Evolutionary conservation across 2,888 invertebrate genomes (phyloP), one percentile per base, ranked within the genome.

Genomic region (Netelia melanura): DNA sequence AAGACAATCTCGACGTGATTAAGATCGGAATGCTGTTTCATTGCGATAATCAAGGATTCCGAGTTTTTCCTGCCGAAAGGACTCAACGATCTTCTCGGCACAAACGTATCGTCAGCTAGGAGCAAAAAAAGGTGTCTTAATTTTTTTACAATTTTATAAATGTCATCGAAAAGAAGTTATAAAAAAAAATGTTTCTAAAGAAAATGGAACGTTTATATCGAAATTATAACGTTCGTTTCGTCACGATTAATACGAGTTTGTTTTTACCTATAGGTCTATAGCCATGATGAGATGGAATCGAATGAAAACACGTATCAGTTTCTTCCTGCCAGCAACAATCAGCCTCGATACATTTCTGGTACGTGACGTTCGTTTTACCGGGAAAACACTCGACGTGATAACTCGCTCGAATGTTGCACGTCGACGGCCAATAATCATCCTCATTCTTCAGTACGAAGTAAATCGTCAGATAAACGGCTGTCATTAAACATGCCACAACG

Each of bases 241-340:
- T 48, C 14, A 11, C 86, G 56, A 62, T 71, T 78, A 61, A 62
- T 72, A 65, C 52, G 58, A n/a, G 14, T 25, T 70, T 58, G 80
- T 30, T 44, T n/a, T 64, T 64, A 5, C 91, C 90, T 25, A 92
- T 91, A 30, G 93, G 89, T 14, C 94, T 88, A 87, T 95, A 95
- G 1, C 95, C 94, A 89, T 95, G 95, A 72, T 94, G 92, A 0
- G 95, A 95, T 0, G 95, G 95, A 17, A 94, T 92, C 76, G 95
- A 93, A 86, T 95, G 95, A 86, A 94, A 95, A 88, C 95, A 96
- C 23, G 94, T 80, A n/a, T 91, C 68, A 10, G 90, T 90, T 21
- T 90, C 90, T 1, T 91, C 89, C 81, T 95, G 95, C 89, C 95
- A 95, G 86, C 95, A 96, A 87, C 95, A 95, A 83, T 94, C 94